Evolutionary conservation across 2,888 invertebrate genomes (phyloP).

Genomic region (Drepanosiphum platanoidis): DNA sequence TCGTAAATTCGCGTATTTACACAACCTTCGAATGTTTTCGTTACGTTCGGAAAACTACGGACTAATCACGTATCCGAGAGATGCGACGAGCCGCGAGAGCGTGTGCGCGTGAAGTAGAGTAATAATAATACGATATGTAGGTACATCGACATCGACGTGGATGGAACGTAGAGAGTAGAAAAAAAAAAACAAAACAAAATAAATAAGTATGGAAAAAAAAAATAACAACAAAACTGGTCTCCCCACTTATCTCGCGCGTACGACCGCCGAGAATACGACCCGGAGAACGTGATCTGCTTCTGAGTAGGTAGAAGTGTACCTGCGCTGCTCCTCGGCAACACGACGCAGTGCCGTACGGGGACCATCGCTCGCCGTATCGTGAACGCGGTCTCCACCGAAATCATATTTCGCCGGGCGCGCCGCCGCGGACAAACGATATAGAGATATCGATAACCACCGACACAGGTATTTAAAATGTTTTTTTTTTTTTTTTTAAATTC

Average conservation of each 20-base stretch:
- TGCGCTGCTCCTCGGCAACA: not conserved
- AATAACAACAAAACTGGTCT: not conserved
- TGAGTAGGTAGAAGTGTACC: slow-evolving; percentile 10
- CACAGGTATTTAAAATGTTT: slow-evolving; percentile 5
- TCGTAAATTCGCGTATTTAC: not conserved
- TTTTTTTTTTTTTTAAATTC: not conserved
- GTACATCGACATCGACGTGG: not conserved
- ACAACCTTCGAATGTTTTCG: slow-evolving; percentile 18
- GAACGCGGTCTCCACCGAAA: slow-evolving; percentile 4
- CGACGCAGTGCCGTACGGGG: not conserved
- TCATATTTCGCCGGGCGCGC: not conserved
- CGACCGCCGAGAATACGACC: not conserved
- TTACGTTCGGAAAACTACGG: too few species aligned
- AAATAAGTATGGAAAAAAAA: too few species aligned
- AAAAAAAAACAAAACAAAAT: too few species aligned
- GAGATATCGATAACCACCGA: too few species aligned
- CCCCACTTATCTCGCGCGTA: not conserved
- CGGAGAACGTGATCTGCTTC: slow-evolving; percentile 41
- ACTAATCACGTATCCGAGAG: not conserved
- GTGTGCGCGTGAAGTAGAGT: too few species aligned
- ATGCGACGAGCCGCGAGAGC: not conserved
- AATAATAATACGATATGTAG: not conserved
- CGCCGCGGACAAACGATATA: too few species aligned
- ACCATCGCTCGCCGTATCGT: not conserved
- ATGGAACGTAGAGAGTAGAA: too few species aligned